phyloP scores from a whole-genome alignment of 2,888 invertebrate species.

The Melanargia galathea region DNA sequence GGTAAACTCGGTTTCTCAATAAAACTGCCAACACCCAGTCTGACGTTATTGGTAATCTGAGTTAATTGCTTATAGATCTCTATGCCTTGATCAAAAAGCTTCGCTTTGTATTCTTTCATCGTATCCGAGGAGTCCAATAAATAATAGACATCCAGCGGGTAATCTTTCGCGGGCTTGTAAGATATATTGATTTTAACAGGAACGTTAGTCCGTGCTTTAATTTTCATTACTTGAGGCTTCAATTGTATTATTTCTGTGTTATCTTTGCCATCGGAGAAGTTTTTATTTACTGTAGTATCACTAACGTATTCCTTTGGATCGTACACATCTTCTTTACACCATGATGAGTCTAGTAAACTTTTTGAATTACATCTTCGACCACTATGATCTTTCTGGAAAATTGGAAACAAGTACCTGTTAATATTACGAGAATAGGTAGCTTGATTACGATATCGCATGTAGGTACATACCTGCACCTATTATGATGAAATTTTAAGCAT shows the following conservation, averaged over 20 bases:
- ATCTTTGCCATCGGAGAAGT: conserved; percentile 41
- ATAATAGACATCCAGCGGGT: conserved; percentile 92
- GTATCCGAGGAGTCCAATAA: conserved; percentile 90
- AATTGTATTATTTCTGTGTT: conserved; percentile 65
- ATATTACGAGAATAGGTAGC: neutral
- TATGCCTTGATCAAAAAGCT: conserved; percentile 73
- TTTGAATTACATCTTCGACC: conserved; percentile 50
- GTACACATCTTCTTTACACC: conserved; percentile 49
- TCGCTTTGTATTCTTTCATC: conserved; percentile 84
- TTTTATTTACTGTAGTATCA: conserved; percentile 17
- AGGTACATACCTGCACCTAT: no score
- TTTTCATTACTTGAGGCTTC: conserved; percentile 77
- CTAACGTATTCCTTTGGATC: conserved; percentile 39
- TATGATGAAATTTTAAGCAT: neutral
- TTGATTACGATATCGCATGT: no score
- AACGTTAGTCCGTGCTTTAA: conserved; percentile 76
- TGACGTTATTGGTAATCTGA: conserved; percentile 84
- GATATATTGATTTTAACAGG: conserved; percentile 62
- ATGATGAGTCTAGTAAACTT: conserved; percentile 36
- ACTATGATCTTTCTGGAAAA: conserved; percentile 44
- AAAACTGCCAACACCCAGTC: conserved; percentile 86
- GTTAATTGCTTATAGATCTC: conserved; percentile 75
- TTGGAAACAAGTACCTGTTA: conserved; percentile 5
- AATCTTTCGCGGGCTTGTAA: conserved; percentile 86
- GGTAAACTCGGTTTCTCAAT: conserved; percentile 87